These are phyloP conservation scores for Jaculus jaculus DNA, from an alignment of 2,113 vertebrate genomes.

Conservation along the genomic window DNA sequence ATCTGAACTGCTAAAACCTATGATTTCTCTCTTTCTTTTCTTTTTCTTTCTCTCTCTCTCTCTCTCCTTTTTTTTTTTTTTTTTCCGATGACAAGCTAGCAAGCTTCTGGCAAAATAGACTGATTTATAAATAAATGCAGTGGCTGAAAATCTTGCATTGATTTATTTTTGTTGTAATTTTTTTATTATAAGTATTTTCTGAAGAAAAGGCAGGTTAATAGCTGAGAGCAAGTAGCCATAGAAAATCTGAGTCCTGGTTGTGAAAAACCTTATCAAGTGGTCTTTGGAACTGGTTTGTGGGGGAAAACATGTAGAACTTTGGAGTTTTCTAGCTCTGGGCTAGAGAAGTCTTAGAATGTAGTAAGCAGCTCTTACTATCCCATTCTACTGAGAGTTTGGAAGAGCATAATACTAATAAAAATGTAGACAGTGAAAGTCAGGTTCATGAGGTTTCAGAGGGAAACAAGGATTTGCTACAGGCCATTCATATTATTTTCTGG, in stretches of 20 bases:
- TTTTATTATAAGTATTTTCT: conserved; percentile 12
- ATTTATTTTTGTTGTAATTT: neutral
- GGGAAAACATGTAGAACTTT: too few relatives aligned
- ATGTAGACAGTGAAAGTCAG: too few relatives aligned
- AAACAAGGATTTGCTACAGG: too few relatives aligned
- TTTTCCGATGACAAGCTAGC: neutral
- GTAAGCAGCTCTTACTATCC: too few relatives aligned
- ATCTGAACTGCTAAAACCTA: conserved; percentile 2
- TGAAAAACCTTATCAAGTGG: neutral
- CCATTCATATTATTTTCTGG: too few relatives aligned
- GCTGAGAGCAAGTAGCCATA: neutral
- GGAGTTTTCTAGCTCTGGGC: too few relatives aligned
- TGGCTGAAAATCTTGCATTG: neutral
- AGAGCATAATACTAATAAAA: too few relatives aligned
- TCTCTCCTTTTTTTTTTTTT: neutral
- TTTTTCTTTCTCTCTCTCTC: too few relatives aligned
- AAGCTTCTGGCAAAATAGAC: neutral
- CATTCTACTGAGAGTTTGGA: too few relatives aligned
- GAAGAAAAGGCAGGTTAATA: neutral
- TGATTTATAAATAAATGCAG: neutral
- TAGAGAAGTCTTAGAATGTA: too few relatives aligned
- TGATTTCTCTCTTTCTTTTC: neutral
- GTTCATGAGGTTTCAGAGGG: too few relatives aligned
- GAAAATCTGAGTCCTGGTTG: neutral
- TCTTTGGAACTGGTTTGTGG: too few relatives aligned